Evolutionary conservation across 1,140 invertebrate genomes (phyloP).

Genomic region (Caenorhabditis elegans): DNA sequence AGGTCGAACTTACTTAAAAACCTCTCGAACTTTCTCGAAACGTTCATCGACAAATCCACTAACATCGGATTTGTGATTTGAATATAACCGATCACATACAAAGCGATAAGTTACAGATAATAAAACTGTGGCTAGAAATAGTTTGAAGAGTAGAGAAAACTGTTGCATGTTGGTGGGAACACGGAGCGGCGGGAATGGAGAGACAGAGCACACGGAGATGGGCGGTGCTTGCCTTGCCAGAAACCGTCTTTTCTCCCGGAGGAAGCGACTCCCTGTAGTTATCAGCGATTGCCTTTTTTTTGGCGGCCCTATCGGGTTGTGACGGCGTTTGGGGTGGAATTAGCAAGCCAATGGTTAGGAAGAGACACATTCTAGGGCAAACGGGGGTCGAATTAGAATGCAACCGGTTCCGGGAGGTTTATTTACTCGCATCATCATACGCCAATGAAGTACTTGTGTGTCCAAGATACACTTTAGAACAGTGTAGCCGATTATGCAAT

Average conservation of each 20-base stretch:
- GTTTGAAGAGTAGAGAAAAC: not conserved
- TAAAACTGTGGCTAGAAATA: not conserved
- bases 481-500: not conserved
- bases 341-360: not conserved
- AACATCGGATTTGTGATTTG: slow-evolving; percentile 37
- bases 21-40: slow-evolving; percentile 35
- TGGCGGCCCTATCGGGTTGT: not conserved
- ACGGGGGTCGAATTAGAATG: slow-evolving; percentile 14
- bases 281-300: slow-evolving; percentile 17
- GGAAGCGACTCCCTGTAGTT: slow-evolving; percentile 30
- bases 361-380: too few species aligned
- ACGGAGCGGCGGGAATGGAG: slow-evolving; percentile 16
- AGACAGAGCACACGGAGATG: slow-evolving; percentile 14
- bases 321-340: not conserved
- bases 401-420: slow-evolving; percentile 13
- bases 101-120: not conserved
- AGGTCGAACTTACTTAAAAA: slow-evolving; percentile 39
- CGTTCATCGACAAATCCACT: slow-evolving; percentile 25
- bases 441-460: slow-evolving; percentile 23
- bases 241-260: not conserved
- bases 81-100: not conserved
- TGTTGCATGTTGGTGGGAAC: not conserved
- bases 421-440: not conserved
- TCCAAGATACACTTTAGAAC: slow-evolving; percentile 18
- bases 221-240: slow-evolving; percentile 15